Conservation (phyloP, 2,797 vertebrate genomes). For the Typhlichthys subterraneus region DNA sequence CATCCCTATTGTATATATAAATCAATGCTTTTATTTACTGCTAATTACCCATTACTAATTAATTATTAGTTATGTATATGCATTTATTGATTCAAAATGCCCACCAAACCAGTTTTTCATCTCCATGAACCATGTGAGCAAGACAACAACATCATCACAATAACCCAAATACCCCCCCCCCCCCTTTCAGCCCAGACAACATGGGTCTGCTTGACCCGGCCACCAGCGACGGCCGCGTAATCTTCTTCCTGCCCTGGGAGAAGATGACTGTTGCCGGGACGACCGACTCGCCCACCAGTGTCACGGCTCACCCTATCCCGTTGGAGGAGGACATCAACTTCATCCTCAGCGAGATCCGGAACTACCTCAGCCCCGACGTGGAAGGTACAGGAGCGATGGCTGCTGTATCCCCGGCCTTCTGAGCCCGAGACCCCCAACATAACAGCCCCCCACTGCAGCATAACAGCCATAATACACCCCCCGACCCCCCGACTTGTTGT, state of each 20-base stretch:
- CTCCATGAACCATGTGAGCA: too few relatives aligned
- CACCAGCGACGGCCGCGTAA: slow-evolving; percentile 95
- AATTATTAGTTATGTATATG: too few relatives aligned
- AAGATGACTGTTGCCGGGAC: slow-evolving; percentile 98
- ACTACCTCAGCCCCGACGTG: slow-evolving; percentile 92
- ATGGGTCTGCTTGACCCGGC: slow-evolving; percentile 98
- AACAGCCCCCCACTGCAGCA: too few relatives aligned
- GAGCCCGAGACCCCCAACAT: too few relatives aligned
- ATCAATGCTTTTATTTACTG: too few relatives aligned
- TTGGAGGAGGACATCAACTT: slow-evolving; percentile 96
- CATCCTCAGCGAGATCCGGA: slow-evolving; percentile 93
- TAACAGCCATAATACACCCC: too few relatives aligned
- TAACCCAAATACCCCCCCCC: background rate
- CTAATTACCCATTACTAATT: too few relatives aligned
- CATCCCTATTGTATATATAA: too few relatives aligned
- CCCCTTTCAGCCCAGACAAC: slow-evolving; percentile 85
- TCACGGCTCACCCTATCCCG: slow-evolving; percentile 91
- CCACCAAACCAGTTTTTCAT: too few relatives aligned
- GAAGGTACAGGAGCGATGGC: slow-evolving; percentile 80
- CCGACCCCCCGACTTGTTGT: too few relatives aligned
- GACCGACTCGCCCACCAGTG: slow-evolving; percentile 88
- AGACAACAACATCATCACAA: background rate
- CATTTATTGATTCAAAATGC: too few relatives aligned
- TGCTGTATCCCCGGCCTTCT: too few relatives aligned
- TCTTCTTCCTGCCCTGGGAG: slow-evolving; percentile 98